phyloP scores from a whole-genome alignment of 1,140 invertebrate species.

The Drosophila bocqueti region DNA sequence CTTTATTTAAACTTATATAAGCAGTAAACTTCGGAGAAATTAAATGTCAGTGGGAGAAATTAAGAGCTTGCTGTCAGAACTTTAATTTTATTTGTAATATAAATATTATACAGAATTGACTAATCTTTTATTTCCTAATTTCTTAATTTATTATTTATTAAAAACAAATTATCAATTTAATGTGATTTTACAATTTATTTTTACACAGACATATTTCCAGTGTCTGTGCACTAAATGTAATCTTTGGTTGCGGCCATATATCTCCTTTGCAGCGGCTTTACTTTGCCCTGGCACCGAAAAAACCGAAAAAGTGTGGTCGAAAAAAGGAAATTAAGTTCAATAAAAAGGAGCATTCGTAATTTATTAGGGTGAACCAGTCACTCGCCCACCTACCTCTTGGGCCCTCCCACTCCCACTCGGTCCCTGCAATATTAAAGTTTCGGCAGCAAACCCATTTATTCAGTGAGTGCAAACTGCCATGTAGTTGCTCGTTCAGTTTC shows the following conservation, averaged over 20 bases:
- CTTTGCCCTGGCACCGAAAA: conserved; percentile 34
- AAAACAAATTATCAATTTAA: neutral
- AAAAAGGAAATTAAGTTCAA: conserved; percentile 82
- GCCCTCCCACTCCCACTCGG: neutral
- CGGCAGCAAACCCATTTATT: conserved; percentile 17
- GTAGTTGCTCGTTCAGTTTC: conserved; percentile 21
- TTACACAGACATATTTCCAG: neutral
- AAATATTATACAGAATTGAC: too few relatives aligned
- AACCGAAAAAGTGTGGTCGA: conserved; percentile 61
- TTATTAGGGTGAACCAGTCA: conserved; percentile 61
- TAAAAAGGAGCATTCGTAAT: conserved; percentile 75
- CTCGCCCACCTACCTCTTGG: neutral
- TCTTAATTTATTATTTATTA: too few relatives aligned
- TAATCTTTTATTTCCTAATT: too few relatives aligned
- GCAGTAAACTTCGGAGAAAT: too few relatives aligned
- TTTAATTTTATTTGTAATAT: neutral
- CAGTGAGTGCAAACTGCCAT: conserved; percentile 35
- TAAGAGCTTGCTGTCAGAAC: neutral
- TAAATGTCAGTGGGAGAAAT: too few relatives aligned
- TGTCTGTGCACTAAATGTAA: conserved; percentile 63
- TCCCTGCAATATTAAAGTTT: conserved; percentile 39
- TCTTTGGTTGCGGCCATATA: conserved; percentile 77
- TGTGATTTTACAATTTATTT: neutral
- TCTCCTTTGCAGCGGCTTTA: conserved; percentile 72
- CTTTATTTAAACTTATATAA: neutral